Percentiles rank a stretch among this genome's conserved stretches.
Evolutionary conservation across 2,797 vertebrate species (phyloP).

Genomic region (Centropyge bicolor): DNA sequence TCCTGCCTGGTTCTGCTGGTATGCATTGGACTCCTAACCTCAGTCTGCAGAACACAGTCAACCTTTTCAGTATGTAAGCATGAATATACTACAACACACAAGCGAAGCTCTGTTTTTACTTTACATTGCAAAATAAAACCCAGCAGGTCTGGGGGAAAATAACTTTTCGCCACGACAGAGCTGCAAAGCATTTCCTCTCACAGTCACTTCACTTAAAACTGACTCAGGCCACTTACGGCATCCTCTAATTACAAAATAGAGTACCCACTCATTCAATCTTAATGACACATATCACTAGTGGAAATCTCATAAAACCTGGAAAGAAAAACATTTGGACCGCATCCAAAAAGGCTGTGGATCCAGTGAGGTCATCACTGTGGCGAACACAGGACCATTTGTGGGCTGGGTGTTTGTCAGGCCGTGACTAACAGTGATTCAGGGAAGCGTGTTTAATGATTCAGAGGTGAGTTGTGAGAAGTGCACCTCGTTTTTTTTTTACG

Average conservation of each 20-base stretch:
- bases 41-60: conserved; percentile 17
- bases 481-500: conserved; percentile 16
- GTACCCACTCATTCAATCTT: conserved; percentile 58
- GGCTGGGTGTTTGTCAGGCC: conserved; percentile 63
- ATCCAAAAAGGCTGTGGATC: conserved; percentile 51
- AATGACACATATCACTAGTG: conserved; percentile 69
- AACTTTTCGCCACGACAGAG: conserved; percentile 16
- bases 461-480: conserved; percentile 62
- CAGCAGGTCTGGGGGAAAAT: conserved; percentile 24
- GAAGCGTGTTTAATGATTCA: conserved; percentile 68
- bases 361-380: conserved; percentile 69
- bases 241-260: conserved; percentile 69
- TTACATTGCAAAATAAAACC: conserved; percentile 46
- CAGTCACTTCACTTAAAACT: conserved; percentile 49
- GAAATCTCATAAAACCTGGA: conserved; percentile 72
- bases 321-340: conserved; percentile 65
- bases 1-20: conserved; percentile 17
- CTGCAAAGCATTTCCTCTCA: conserved; percentile 40
- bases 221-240: conserved; percentile 48
- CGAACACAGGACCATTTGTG: conserved; percentile 63
- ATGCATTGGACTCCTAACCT: background rate
- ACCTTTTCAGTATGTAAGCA: conserved; percentile 34
- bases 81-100: conserved; percentile 34
- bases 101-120: conserved; percentile 44
- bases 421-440: conserved; percentile 74